Percentiles rank a stretch among this genome's conserved stretches.
phyloP scores from a whole-genome alignment of 2,797 vertebrate genomes.

The Acanthopagrus latus region DNA sequence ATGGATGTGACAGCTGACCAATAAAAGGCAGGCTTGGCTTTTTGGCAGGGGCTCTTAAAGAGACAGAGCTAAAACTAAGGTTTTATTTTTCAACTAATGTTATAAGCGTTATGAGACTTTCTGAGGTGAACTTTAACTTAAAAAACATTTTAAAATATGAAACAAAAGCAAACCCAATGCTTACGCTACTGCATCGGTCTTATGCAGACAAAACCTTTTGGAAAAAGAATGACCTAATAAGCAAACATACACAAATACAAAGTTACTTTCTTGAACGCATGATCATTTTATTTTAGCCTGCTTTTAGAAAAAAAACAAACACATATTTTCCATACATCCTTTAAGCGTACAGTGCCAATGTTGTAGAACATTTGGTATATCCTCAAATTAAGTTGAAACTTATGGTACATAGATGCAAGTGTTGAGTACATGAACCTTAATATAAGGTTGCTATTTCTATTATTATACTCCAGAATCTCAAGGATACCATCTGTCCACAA shows the following conservation, averaged over 20 bases:
- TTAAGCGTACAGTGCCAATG: constrained; percentile 27
- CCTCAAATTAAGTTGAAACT: background rate
- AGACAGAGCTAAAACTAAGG: too few species aligned
- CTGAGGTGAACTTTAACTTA: too few species aligned
- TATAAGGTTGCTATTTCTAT: constrained; percentile 19
- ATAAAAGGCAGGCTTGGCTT: too few species aligned
- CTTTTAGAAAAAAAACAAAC: constrained; percentile 8
- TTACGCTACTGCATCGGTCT: background rate
- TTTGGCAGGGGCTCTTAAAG: too few species aligned
- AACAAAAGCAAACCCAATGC: background rate
- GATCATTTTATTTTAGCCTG: constrained; percentile 18
- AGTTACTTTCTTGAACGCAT: constrained; percentile 2
- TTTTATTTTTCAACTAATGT: too few species aligned
- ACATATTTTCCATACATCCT: constrained; percentile 3
- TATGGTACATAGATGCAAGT: constrained; percentile 9
- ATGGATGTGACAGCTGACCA: too few species aligned
- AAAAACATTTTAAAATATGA: background rate
- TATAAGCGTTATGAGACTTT: background rate
- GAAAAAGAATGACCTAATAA: background rate
- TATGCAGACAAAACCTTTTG: background rate
- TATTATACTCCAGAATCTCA: background rate
- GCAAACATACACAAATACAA: background rate
- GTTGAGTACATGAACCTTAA: constrained; percentile 42
- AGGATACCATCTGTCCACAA: background rate
- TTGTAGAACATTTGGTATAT: background rate